Percentiles rank a stretch among this genome's conserved stretches.
Evolutionary conservation across 2,888 invertebrate genomes (phyloP).

Genomic region (Eilema depressum): DNA sequence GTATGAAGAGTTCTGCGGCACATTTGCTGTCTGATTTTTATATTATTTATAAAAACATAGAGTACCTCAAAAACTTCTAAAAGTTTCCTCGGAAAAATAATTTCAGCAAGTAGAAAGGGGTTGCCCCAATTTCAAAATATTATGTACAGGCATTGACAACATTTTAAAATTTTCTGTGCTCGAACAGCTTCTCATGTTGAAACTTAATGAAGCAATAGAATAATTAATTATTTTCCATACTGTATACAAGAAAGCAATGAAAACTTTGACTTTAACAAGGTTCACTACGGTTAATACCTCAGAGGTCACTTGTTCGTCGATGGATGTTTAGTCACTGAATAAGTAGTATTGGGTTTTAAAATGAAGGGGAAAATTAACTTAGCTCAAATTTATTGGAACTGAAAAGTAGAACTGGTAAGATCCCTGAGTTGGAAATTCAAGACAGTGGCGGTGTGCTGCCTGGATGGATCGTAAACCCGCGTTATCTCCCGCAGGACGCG

Average conservation of each 20-base stretch:
- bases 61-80: background rate
- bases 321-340: background rate
- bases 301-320: too few relatives aligned
- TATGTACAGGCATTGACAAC: background rate
- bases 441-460: background rate
- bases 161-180: background rate
- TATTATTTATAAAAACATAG: background rate
- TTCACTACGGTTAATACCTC: too few relatives aligned
- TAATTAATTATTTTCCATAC: background rate
- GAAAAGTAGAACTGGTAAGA: background rate
- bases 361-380: background rate
- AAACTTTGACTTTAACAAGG: background rate
- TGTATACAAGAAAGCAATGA: background rate
- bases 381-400: background rate
- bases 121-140: background rate
- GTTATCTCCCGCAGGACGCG: slow-evolving; percentile 44
- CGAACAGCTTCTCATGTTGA: background rate
- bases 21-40: too few relatives aligned
- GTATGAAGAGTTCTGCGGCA: too few relatives aligned
- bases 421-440: slow-evolving; percentile 10
- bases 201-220: background rate
- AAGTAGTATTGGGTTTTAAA: background rate
- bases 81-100: background rate
- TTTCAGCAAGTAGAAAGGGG: background rate
- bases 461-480: slow-evolving; percentile 31